Conservation (phyloP, 2,888 invertebrate species). For the Doris montereyensis region DNA sequence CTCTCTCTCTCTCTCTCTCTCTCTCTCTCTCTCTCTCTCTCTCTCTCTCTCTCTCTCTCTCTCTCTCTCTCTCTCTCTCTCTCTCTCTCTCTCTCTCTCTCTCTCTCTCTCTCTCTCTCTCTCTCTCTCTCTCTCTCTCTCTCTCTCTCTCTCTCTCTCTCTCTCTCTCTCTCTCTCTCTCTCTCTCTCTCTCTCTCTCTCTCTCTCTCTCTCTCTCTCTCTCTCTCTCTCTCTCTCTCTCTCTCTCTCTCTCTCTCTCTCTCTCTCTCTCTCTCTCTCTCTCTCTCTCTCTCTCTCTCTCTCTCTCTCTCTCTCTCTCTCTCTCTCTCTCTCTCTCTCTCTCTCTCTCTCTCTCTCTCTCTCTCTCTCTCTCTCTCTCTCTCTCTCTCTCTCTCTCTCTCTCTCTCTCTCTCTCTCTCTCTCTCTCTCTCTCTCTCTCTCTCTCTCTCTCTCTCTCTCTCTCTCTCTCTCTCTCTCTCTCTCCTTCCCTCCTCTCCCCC, state of each 20-base stretch:
- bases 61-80: background rate
- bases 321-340: background rate
- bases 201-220: conserved; percentile 3
- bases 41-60: conserved; percentile 15
- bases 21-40: conserved; percentile 3
- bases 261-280: background rate
- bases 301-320: background rate
- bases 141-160: conserved; percentile 13
- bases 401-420: background rate
- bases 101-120: background rate
- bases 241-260: background rate
- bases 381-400: background rate
- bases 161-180: conserved; percentile 3
- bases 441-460: background rate
- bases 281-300: background rate
- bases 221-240: background rate
- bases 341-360: background rate
- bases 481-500: background rate
- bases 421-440: background rate
- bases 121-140: background rate
- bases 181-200: conserved; percentile 1
- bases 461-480: background rate
- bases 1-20: conserved; percentile 1
- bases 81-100: background rate
- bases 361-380: background rate